Evolutionary conservation across 2,888 invertebrate species (phyloP).

Genomic region (Hylaea fasciaria): DNA sequence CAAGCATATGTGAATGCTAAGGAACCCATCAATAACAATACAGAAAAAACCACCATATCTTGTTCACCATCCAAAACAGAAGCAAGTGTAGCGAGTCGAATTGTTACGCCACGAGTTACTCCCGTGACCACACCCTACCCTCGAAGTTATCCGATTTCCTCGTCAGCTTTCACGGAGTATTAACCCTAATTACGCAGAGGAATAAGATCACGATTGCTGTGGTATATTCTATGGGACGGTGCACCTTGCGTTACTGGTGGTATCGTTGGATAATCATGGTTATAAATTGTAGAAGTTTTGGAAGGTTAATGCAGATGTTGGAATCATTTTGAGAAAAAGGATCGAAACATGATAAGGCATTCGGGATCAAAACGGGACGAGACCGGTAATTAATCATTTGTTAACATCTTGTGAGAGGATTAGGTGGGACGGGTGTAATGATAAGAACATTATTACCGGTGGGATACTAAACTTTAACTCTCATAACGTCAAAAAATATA

Average conservation of each 20-base stretch:
- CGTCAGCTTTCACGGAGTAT: slow-evolving; percentile 23
- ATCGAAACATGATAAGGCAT: background rate
- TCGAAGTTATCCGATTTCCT: slow-evolving; percentile 31
- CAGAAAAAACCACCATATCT: slow-evolving; percentile 33
- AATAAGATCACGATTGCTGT: slow-evolving; percentile 18
- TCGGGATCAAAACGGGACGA: background rate
- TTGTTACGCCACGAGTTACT: slow-evolving; percentile 65
- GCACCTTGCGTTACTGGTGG: slow-evolving; percentile 29
- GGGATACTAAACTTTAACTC: too few relatives aligned
- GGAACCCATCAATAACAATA: slow-evolving; percentile 15
- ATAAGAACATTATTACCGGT: too few relatives aligned
- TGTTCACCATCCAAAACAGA: slow-evolving; percentile 50
- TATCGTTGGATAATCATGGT: slow-evolving; percentile 40
- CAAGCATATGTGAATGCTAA: slow-evolving; percentile 4
- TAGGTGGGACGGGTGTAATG: too few relatives aligned
- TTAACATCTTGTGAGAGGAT: too few relatives aligned
- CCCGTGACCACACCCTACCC: slow-evolving; percentile 63
- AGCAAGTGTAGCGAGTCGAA: slow-evolving; percentile 63
- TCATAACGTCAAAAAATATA: too few relatives aligned
- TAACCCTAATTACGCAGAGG: slow-evolving; percentile 22
- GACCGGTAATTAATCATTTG: background rate
- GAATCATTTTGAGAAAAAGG: background rate
- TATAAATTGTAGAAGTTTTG: slow-evolving; percentile 27
- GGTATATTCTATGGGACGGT: background rate
- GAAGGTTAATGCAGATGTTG: slow-evolving; percentile 8